A percentile compares a stretch with the other conserved stretches of the same genome.
Conservation (phyloP, 2,888 invertebrate genomes). For the Leptopterna dolabrata region DNA sequence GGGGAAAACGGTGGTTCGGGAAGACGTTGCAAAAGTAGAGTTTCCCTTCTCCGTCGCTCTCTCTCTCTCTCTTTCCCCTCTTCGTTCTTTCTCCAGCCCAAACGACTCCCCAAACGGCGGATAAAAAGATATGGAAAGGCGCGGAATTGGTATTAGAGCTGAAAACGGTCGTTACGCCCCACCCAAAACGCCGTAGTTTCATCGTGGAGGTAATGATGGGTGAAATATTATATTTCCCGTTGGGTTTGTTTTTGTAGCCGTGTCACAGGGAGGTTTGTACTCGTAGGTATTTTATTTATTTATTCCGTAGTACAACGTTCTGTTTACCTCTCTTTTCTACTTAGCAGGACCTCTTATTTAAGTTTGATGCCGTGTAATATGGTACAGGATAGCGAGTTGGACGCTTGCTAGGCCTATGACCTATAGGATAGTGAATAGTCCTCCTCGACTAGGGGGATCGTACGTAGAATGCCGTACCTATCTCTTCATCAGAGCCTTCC, state of each 20-base stretch:
- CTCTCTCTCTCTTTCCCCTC: not conserved
- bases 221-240: not conserved
- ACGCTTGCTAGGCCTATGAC: no score
- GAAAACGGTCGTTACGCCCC: not conserved
- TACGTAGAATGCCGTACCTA: no score
- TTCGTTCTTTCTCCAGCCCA: not conserved
- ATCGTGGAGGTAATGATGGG: not conserved
- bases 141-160: not conserved
- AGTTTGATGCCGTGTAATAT: no score
- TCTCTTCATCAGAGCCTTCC: no score
- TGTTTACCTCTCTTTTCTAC: no score
- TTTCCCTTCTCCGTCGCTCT: not conserved
- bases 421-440: no score
- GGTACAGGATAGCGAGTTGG: no score
- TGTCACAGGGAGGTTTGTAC: no score
- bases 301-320: no score
- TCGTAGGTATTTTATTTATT: no score
- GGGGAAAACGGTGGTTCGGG: not conserved
- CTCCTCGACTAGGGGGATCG: no score
- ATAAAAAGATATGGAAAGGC: constrained; percentile 19
- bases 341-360: no score
- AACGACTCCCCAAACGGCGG: not conserved
- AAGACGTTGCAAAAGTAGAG: not conserved
- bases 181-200: not conserved
- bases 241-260: not conserved